Conservation (phyloP, 2,888 invertebrate genomes). For the Tetramorium bicarinatum region DNA sequence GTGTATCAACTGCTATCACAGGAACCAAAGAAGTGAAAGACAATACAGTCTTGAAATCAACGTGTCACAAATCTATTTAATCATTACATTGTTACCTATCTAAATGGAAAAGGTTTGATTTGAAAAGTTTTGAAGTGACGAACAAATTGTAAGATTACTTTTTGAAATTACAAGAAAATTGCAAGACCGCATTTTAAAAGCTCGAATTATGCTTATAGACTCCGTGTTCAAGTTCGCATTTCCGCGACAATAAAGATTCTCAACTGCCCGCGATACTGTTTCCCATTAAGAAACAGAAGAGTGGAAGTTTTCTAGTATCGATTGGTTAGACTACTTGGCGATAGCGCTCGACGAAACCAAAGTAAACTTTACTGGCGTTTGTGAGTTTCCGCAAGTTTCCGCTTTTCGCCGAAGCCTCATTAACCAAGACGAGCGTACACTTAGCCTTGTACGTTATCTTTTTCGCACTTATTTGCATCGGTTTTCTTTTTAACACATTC, state of each 20-base stretch:
- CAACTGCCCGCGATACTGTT: background rate
- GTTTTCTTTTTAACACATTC: slow-evolving; percentile 16
- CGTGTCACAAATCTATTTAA: background rate
- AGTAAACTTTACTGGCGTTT: slow-evolving; percentile 21
- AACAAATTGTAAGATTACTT: background rate
- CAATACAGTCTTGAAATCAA: background rate
- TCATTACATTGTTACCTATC: background rate
- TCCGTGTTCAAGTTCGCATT: background rate
- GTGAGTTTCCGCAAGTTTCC: slow-evolving; percentile 22
- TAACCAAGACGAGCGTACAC: slow-evolving; percentile 9
- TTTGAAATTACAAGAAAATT: background rate
- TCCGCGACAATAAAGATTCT: background rate
- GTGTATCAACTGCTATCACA: background rate
- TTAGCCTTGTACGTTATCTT: slow-evolving; percentile 13
- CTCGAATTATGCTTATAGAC: background rate
- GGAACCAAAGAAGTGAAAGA: background rate
- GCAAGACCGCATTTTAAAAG: background rate
- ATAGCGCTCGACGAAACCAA: slow-evolving; percentile 23
- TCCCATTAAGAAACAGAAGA: slow-evolving; percentile 14
- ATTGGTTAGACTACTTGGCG: slow-evolving; percentile 19
- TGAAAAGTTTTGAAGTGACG: background rate
- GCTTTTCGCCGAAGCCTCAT: slow-evolving; percentile 2
- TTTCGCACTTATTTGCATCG: background rate
- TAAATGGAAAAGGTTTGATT: background rate
- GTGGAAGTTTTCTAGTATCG: slow-evolving; percentile 38